These are phyloP conservation scores for Folsomia candida DNA, from an alignment of 2,888 invertebrate species.

Conservation along the genomic window DNA sequence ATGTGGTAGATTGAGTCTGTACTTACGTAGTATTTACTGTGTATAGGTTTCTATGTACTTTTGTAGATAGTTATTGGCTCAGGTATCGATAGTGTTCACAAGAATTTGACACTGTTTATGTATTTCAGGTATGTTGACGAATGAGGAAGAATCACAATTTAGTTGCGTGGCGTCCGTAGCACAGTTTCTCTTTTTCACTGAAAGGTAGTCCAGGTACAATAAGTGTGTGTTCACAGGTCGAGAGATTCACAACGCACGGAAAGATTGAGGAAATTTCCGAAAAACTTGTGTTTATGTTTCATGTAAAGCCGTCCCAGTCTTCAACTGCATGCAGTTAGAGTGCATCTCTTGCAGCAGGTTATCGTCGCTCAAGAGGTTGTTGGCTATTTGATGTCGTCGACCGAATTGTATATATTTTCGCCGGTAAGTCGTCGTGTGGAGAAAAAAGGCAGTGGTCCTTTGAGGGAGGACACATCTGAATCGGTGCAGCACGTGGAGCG, in stretches of 20 bases:
- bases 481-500: slow-evolving; percentile 47
- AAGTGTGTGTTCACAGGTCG: background rate
- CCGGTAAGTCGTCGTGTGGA: background rate
- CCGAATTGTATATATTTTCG: background rate
- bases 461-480: background rate
- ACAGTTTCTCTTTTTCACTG: background rate
- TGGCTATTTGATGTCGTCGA: background rate
- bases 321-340: too few relatives aligned
- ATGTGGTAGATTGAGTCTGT: too few relatives aligned
- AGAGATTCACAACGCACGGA: background rate
- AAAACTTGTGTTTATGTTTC: background rate
- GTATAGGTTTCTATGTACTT: background rate
- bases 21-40: too few relatives aligned
- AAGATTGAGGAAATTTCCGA: too few relatives aligned
- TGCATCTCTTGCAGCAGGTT: too few relatives aligned
- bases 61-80: background rate
- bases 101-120: background rate
- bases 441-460: too few relatives aligned
- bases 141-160: background rate
- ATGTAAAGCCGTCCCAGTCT: too few relatives aligned
- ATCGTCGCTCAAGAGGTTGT: too few relatives aligned
- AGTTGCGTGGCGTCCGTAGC: background rate
- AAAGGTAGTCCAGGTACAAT: background rate
- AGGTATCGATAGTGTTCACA: background rate
- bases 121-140: background rate